A percentile compares a stretch with the other conserved stretches of the same genome.
These are phyloP conservation scores for Nomada fabriciana DNA, from an alignment of 2,888 invertebrate genomes.

Conservation along the genomic window DNA sequence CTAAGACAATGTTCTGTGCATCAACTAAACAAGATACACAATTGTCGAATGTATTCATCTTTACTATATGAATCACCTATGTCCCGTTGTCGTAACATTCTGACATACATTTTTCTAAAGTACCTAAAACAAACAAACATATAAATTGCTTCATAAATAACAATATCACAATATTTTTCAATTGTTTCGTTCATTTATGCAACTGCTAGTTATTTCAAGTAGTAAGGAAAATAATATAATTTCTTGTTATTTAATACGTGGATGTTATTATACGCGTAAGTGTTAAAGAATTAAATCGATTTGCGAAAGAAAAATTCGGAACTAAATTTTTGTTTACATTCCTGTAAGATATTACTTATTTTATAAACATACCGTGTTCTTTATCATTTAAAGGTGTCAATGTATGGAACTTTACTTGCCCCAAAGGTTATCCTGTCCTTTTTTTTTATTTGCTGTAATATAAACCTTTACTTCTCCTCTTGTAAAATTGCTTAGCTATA, in stretches of 20 bases:
- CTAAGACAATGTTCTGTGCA: slow-evolving; percentile 72
- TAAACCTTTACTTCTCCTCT: slow-evolving; percentile 33
- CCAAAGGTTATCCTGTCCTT: slow-evolving; percentile 41
- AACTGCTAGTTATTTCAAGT: not conserved
- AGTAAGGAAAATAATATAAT: not conserved
- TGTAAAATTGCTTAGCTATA: slow-evolving; percentile 16
- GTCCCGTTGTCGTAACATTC: slow-evolving; percentile 67
- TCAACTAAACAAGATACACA: slow-evolving; percentile 78
- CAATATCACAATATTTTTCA: not conserved
- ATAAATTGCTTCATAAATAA: not conserved
- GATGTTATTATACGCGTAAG: slow-evolving; percentile 1
- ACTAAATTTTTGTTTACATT: not conserved
- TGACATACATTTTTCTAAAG: slow-evolving; percentile 68
- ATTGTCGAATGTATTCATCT: slow-evolving; percentile 60
- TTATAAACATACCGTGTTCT: slow-evolving; percentile 46
- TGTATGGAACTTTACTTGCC: slow-evolving; percentile 53
- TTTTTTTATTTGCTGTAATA: slow-evolving; percentile 33
- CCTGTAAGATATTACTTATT: slow-evolving; percentile 11
- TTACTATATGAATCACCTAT: slow-evolving; percentile 63
- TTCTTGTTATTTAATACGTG: slow-evolving; percentile 22
- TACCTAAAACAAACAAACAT: slow-evolving; percentile 59
- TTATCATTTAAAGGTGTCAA: slow-evolving; percentile 32
- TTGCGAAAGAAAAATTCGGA: slow-evolving; percentile 3
- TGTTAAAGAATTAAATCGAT: slow-evolving; percentile 22
- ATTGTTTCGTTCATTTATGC: not conserved